A percentile compares a stretch with the other conserved stretches of the same genome.
These are phyloP conservation scores for Nibea albiflora DNA, from an alignment of 2,113 vertebrate species.

Conservation along the genomic window DNA sequence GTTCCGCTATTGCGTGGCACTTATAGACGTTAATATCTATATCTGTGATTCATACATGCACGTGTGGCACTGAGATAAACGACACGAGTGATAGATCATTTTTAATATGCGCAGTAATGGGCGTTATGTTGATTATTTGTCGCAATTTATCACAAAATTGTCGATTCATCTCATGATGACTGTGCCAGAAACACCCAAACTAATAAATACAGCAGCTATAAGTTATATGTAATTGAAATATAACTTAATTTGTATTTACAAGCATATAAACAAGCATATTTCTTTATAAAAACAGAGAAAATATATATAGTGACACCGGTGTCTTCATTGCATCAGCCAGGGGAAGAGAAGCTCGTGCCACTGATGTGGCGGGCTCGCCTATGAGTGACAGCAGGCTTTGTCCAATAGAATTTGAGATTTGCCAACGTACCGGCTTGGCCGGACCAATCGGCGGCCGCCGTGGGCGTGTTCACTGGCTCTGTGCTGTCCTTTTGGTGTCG, in stretches of 20 bases:
- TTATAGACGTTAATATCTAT: no score
- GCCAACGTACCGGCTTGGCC: rapidly evolving
- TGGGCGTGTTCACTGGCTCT: slow-evolving; percentile 21
- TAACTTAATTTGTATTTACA: neutral
- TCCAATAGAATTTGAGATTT: no score
- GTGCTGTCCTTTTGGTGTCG: slow-evolving; percentile 39
- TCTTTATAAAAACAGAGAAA: neutral
- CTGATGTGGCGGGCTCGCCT: slow-evolving; percentile 35
- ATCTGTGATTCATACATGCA: no score
- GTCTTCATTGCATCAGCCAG: slow-evolving; percentile 85
- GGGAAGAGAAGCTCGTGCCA: neutral
- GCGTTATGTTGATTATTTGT: neutral
- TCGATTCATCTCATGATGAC: neutral
- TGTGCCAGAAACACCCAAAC: neutral
- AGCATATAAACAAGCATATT: neutral
- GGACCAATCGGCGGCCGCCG: slow-evolving; percentile 61
- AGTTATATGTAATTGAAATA: neutral
- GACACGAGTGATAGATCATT: no score
- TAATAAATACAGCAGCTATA: neutral
- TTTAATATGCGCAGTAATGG: no score
- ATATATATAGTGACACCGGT: neutral
- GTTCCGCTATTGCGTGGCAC: slow-evolving; percentile 43
- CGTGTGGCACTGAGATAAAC: no score
- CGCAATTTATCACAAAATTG: neutral
- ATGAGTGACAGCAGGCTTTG: slow-evolving; percentile 59